Percentiles rank a stretch among this genome's conserved stretches.
Evolutionary conservation across 2,113 vertebrate species (phyloP).

Genomic region (Podarcis raffonei): DNA sequence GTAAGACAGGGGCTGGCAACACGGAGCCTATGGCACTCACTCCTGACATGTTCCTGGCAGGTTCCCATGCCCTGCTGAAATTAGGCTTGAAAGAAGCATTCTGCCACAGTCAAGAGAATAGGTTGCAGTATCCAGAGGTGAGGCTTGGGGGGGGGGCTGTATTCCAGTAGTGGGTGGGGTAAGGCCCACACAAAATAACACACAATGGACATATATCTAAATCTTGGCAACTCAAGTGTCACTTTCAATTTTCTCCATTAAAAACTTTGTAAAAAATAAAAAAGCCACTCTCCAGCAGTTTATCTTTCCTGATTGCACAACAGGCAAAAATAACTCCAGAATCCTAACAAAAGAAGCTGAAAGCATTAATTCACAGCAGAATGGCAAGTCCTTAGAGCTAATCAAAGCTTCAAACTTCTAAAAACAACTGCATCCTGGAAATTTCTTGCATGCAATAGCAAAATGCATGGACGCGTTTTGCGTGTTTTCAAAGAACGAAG

Average conservation of each 20-base stretch:
- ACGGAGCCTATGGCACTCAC: too few species aligned
- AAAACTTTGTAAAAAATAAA: not conserved
- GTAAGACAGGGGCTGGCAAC: not conserved
- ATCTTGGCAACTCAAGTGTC: not conserved
- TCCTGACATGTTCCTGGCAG: too few species aligned
- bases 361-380: not conserved
- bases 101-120: too few species aligned
- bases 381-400: not conserved
- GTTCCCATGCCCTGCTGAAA: too few species aligned
- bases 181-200: too few species aligned
- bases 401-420: not conserved
- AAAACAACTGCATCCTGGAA: not conserved
- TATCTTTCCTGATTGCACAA: not conserved
- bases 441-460: not conserved
- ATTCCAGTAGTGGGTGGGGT: too few species aligned
- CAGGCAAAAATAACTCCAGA: not conserved
- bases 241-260: not conserved
- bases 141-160: too few species aligned
- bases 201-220: not conserved
- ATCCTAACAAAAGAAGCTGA: not conserved
- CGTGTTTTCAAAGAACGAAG: not conserved
- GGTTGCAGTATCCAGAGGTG: too few species aligned
- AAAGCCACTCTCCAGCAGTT: not conserved
- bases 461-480: not conserved
- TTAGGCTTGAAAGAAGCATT: too few species aligned